These are phyloP conservation scores for Neodon shergylaensis DNA, from an alignment of 2,113 vertebrate species.

Conservation along the genomic window DNA sequence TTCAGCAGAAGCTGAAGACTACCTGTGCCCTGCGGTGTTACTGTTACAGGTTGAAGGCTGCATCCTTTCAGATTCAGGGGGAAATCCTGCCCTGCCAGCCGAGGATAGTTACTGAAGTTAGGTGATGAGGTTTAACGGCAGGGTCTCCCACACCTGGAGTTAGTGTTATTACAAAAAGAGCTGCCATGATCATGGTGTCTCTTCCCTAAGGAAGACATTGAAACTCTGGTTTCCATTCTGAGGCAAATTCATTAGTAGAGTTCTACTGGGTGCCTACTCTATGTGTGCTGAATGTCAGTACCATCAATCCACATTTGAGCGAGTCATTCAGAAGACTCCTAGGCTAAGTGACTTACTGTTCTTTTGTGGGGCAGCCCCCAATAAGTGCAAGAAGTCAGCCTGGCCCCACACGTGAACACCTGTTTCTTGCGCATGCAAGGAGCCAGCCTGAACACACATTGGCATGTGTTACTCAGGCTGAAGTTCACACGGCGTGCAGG, in stretches of 20 bases:
- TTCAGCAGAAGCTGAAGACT: background rate
- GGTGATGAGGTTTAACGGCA: background rate
- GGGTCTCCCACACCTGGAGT: background rate
- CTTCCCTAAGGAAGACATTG: too few species aligned
- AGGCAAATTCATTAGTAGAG: background rate
- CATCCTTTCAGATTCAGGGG: too few species aligned
- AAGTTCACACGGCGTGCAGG: background rate
- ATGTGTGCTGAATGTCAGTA: rapidly evolving
- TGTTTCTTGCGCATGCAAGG: background rate
- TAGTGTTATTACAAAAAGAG: background rate
- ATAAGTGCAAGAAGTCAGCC: background rate
- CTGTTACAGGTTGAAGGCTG: too few species aligned
- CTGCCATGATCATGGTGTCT: too few species aligned
- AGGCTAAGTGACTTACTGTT: background rate
- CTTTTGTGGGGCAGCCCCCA: background rate
- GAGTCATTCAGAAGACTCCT: background rate
- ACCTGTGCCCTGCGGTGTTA: too few species aligned
- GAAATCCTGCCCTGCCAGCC: background rate
- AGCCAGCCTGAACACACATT: background rate
- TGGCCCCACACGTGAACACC: background rate
- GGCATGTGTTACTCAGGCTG: background rate
- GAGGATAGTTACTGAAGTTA: background rate
- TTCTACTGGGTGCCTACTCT: background rate
- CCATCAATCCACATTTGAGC: background rate
- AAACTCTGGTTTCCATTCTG: rapidly evolving